Base-by-base conservation (phyloP, 2,113 vertebrate species). In the Ariopsis seemanni region DNA sequence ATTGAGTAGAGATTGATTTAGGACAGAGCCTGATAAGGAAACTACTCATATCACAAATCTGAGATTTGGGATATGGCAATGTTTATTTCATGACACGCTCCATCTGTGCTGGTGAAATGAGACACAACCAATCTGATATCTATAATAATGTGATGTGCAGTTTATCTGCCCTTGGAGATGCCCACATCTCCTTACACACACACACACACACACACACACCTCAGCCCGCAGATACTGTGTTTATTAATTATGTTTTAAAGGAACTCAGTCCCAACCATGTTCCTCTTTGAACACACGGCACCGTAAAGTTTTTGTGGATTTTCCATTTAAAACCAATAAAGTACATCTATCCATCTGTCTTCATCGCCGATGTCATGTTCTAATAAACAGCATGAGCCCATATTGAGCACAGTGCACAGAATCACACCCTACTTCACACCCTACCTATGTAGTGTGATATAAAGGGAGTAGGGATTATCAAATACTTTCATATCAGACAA, bases 41-140 rank as follows among this genome's bases (percentile, higher is more conserved):
- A 63, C 62, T n/a, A 8, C 10, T 25, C 25, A 63, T 25, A 71
- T 48, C 34, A 20, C 7, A 20, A 4, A 48, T 48, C 17, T 74
- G 71, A n/a, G 48, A 14, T 53, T 52, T 12, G 0, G 42, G 74
- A 77, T 17, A 52, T 12, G 22, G 74, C 10, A 1, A 80, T 80
- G 77, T 80, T 80, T 80, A 80, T 80, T 80, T 80, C n/a, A 57
- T 57, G 77, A 58, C n/a, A 58, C 5, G 25, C 14, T 80, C 77
- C 53, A 15, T 9, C 77, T 80, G 77, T 7, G 77, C 22, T 55
- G 25, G 52, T 27, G 53, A 57, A 57, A 57, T 80, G 77, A 57
- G 77, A 80, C 53, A 80, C 53, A 2, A 53, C 50, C 75, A 17
- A 2, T 48, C 30, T 48, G 71, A 74, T 48, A 20, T 48, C 67